phyloP scores from a whole-genome alignment of 2,113 vertebrate species.

The Montifringilla adamsi region DNA sequence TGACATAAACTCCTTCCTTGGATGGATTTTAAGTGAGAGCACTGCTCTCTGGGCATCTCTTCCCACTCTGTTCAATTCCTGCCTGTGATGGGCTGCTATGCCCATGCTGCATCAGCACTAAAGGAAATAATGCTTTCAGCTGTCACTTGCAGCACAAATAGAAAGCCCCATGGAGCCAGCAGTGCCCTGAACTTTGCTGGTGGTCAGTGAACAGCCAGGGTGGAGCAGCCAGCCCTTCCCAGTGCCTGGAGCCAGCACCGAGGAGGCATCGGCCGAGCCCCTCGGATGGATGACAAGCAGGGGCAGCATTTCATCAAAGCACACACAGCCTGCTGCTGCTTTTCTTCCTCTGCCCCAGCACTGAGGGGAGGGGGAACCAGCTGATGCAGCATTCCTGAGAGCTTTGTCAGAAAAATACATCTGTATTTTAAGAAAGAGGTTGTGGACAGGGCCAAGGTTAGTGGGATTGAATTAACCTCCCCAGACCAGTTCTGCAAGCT shows the following conservation, averaged over 20 bases:
- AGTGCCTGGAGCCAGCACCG: accelerated
- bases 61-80: not conserved
- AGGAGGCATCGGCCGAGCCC: accelerated
- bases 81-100: not conserved
- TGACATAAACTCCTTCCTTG: not conserved
- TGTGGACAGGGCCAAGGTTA: not conserved
- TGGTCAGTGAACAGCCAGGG: not conserved
- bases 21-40: not conserved
- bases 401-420: not conserved
- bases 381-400: not conserved
- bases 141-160: not conserved
- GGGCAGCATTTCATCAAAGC: not conserved
- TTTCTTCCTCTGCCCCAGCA: not conserved
- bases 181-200: not conserved
- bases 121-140: not conserved
- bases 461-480: not conserved
- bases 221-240: not conserved
- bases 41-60: not conserved
- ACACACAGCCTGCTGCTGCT: not conserved
- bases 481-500: not conserved
- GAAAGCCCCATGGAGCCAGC: not conserved
- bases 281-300: not conserved
- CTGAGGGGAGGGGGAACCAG: not conserved
- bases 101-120: not conserved
- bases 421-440: not conserved